A percentile compares a stretch with the other conserved stretches of the same genome.
Evolutionary conservation across 1,140 invertebrate genomes (phyloP).

Genomic region (Hylyphantes graminicola): DNA sequence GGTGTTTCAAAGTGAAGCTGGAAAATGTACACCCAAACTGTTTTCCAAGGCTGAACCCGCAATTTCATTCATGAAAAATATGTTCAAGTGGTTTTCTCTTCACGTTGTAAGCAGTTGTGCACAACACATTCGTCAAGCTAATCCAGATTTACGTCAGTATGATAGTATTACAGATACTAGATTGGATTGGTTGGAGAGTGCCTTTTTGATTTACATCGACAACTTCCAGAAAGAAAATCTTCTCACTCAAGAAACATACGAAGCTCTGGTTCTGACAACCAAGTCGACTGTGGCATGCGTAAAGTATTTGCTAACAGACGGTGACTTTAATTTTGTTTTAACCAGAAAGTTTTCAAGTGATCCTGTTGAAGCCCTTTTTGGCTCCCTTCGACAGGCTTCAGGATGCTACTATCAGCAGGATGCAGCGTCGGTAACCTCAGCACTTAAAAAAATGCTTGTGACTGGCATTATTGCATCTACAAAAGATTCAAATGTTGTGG

Average conservation of each 20-base stretch:
- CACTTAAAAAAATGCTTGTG: too few species aligned
- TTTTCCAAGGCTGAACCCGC: background rate
- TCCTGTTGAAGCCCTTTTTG: background rate
- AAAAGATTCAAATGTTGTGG: too few species aligned
- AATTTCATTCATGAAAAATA: background rate
- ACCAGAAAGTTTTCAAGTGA: background rate
- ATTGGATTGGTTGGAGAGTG: background rate
- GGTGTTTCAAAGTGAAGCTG: too few species aligned
- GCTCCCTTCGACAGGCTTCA: background rate
- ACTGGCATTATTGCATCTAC: too few species aligned
- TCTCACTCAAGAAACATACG: background rate
- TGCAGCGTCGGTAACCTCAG: too few species aligned
- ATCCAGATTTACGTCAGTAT: too few species aligned
- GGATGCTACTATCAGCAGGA: background rate
- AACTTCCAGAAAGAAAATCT: too few species aligned
- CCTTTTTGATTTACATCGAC: background rate
- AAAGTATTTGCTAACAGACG: background rate
- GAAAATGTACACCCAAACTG: too few species aligned
- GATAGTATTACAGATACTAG: too few species aligned
- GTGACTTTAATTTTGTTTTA: background rate
- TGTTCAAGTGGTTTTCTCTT: background rate
- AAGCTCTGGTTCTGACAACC: background rate
- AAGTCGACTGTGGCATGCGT: background rate
- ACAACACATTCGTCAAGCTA: too few species aligned
- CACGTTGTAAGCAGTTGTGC: too few species aligned